Base-by-base conservation (phyloP, 2,888 invertebrate species). In the Neoitamus cyanurus region DNA sequence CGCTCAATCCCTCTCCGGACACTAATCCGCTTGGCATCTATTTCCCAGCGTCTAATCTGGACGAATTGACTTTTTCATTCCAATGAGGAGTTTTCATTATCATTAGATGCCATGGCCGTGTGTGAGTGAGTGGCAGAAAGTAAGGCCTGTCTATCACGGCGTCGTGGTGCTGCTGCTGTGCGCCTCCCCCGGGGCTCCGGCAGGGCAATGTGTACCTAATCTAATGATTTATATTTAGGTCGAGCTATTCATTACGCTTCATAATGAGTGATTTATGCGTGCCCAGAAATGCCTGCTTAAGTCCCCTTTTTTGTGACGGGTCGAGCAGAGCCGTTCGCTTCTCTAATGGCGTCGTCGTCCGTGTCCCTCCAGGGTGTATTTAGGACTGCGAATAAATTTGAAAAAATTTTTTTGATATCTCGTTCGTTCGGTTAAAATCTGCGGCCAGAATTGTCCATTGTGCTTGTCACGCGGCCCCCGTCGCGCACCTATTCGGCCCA, bases 161-260 rank as follows among this genome's bases (percentile, higher is more conserved):
- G 15, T 30, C 42, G 30, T 72, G 6, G 20, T 7, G 30, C 70
- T 42, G 42, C n/a, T 48, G 42, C 68, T 82, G 11, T 6, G 37
- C 37, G 37, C 37, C 36, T 36, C 34, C 82, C 82, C 82, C 69
- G 36, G 69, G 58, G 37, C 36, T 68, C 20, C 15, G 69, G 34
- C 30, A 84, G 86, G 84, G 85, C 87, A 85, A 87, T 87, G 87
- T 86, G 87, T 88, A 89, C 89, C 89, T 90, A 90, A 90, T 90
- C 90, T 91, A 90, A 90, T 91, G 91, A 91, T 91, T 91, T 91
- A 91, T 91, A 90, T 90, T 89, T 90, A 90, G 91, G 90, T 90
- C 90, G 90, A 91, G 90, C 91, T 90, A 91, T 91, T 91, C 91
- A 90, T 91, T 90, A 90, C 90, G 90, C 90, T 90, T 91, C 90